phyloP scores from a whole-genome alignment of 2,113 vertebrate genomes.

The Nothocercus julius region DNA sequence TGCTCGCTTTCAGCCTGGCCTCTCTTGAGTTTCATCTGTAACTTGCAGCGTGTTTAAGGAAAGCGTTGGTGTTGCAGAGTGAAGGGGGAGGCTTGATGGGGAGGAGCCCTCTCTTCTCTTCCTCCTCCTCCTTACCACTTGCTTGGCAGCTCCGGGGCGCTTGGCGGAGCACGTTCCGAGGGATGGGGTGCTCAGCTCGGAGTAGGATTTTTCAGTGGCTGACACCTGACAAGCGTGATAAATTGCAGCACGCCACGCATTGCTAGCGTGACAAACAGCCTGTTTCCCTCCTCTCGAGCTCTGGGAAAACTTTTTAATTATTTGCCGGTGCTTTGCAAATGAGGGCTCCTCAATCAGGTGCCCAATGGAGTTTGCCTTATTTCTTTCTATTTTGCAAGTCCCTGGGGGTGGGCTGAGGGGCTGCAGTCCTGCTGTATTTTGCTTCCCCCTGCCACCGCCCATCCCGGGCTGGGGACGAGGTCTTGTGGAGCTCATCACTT shows the following conservation, averaged over 20 bases:
- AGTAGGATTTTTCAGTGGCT: constrained; percentile 63
- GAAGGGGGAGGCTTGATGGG: background rate
- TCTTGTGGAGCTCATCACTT: background rate
- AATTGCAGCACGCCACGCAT: background rate
- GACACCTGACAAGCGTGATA: constrained; percentile 72
- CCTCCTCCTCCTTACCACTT: background rate
- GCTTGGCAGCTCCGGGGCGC: background rate
- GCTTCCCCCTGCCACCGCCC: background rate
- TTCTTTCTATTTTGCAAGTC: background rate
- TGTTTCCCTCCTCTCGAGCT: constrained; percentile 37
- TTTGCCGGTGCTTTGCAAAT: constrained; percentile 65
- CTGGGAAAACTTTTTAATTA: constrained; percentile 66
- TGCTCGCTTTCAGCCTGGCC: background rate
- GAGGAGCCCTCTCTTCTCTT: background rate
- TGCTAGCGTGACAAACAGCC: constrained; percentile 50
- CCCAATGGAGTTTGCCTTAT: background rate
- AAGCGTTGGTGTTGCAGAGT: background rate
- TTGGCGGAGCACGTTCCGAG: background rate
- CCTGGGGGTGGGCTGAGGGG: background rate
- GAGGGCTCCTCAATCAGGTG: background rate
- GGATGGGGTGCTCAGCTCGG: background rate
- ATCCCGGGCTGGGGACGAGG: background rate
- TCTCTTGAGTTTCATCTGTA: background rate
- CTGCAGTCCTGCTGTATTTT: background rate
- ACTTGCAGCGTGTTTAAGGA: background rate